phyloP scores from a whole-genome alignment of 2,888 invertebrate genomes.

The Tetragonisca angustula region DNA sequence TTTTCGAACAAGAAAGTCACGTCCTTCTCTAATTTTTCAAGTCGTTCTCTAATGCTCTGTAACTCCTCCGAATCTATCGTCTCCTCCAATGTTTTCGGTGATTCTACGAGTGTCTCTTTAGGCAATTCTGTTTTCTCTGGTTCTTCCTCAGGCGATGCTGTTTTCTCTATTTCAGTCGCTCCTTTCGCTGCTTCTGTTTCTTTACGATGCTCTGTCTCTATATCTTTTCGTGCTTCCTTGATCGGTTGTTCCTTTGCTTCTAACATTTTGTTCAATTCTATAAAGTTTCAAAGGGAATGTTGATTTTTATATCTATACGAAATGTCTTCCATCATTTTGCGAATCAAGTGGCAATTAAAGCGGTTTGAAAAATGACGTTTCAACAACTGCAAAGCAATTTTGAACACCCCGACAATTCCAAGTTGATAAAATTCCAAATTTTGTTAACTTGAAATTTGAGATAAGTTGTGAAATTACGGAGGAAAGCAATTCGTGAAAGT shows the following conservation, averaged over 20 bases:
- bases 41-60: slow-evolving; percentile 52
- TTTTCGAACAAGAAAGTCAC: slow-evolving; percentile 69
- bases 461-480: not conserved
- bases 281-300: not conserved
- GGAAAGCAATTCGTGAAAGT: not conserved
- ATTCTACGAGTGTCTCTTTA: not conserved
- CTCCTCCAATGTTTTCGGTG: slow-evolving; percentile 14
- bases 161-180: not conserved
- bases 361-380: not conserved
- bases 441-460: not conserved
- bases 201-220: too few relatives aligned
- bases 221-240: not conserved
- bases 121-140: not conserved
- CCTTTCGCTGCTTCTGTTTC: too few relatives aligned
- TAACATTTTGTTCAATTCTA: not conserved
- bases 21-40: slow-evolving; percentile 68
- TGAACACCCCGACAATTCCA: not conserved
- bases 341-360: not conserved
- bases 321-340: not conserved
- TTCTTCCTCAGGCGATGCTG: not conserved
- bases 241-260: not conserved
- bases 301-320: not conserved
- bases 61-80: slow-evolving; percentile 29
- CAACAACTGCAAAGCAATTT: too few relatives aligned
- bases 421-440: not conserved